These are phyloP conservation scores for Crematogaster levior DNA, from an alignment of 2,888 invertebrate species.

Conservation along the genomic window DNA sequence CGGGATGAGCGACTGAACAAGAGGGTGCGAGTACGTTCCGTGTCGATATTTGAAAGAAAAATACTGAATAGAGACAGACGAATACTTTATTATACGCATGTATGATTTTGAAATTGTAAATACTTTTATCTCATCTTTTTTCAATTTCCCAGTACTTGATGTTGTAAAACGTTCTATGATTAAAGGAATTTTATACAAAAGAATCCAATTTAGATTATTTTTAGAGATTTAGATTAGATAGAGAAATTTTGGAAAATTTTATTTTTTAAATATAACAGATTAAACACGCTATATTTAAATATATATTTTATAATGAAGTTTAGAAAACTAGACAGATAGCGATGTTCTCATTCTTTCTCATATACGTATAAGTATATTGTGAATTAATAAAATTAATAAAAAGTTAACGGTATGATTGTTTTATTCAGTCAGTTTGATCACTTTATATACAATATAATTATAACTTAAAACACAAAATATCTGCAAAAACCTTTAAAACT, in stretches of 20 bases:
- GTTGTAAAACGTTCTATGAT: not conserved
- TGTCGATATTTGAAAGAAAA: conserved; percentile 37
- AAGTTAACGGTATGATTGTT: not conserved
- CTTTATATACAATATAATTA: not conserved
- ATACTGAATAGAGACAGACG: conserved; percentile 24
- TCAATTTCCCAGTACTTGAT: not conserved
- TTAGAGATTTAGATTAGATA: too few species aligned
- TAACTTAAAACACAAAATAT: not conserved
- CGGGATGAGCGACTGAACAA: conserved; percentile 30
- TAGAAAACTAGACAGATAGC: too few species aligned
- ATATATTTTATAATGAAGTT: not conserved
- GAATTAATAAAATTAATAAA: not conserved
- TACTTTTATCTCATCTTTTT: not conserved
- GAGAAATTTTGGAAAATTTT: not conserved
- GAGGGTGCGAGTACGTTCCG: not conserved
- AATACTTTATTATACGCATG: conserved; percentile 24
- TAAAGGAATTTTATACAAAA: not conserved
- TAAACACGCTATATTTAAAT: not conserved
- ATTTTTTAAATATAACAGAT: not conserved
- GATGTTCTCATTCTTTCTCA: too few species aligned
- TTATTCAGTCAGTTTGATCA: not conserved
- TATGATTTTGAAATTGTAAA: not conserved
- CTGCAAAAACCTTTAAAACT: not conserved
- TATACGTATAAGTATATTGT: not conserved
- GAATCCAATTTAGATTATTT: not conserved